Conservation (phyloP, 2,797 vertebrate genomes). For the Loriculus beryllinus region DNA sequence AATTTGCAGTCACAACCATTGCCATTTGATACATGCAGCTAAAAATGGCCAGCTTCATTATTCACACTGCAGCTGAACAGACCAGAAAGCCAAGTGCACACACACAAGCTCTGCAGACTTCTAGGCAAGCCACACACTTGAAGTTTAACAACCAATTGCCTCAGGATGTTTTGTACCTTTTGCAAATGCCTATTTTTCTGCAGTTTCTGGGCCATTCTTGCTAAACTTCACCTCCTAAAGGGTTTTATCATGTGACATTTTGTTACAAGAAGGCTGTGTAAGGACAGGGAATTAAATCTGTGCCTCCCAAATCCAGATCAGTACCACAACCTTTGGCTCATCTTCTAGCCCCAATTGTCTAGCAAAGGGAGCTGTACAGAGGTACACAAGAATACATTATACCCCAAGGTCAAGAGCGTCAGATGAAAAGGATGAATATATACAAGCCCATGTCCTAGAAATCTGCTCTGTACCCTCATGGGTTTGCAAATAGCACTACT, state of each 20-base stretch:
- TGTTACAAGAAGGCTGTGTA: neutral
- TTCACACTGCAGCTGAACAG: conserved; percentile 54
- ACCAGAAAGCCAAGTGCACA: conserved; percentile 55
- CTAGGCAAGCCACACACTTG: conserved; percentile 65
- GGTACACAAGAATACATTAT: conserved; percentile 9
- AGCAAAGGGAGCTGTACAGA: conserved; percentile 7
- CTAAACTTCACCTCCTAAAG: neutral
- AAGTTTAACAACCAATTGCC: conserved; percentile 72
- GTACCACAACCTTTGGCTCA: conserved; percentile 22
- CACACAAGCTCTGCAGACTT: conserved; percentile 67
- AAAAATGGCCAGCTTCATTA: conserved; percentile 63
- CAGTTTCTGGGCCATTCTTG: neutral
- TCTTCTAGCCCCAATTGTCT: neutral
- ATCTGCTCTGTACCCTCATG: neutral
- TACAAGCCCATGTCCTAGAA: conserved; percentile 4
- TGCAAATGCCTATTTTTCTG: conserved; percentile 36
- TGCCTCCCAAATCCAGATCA: conserved; percentile 23
- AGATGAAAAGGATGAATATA: conserved; percentile 22
- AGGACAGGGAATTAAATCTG: neutral
- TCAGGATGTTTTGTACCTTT: conserved; percentile 66
- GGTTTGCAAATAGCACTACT: conserved; percentile 42
- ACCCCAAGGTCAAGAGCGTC: neutral
- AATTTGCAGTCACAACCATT: neutral
- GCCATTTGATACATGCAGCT: conserved; percentile 34
- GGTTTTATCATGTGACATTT: neutral